Base-by-base conservation (phyloP, 2,888 invertebrate species). In the Harpagoxenus sublaevis region DNA sequence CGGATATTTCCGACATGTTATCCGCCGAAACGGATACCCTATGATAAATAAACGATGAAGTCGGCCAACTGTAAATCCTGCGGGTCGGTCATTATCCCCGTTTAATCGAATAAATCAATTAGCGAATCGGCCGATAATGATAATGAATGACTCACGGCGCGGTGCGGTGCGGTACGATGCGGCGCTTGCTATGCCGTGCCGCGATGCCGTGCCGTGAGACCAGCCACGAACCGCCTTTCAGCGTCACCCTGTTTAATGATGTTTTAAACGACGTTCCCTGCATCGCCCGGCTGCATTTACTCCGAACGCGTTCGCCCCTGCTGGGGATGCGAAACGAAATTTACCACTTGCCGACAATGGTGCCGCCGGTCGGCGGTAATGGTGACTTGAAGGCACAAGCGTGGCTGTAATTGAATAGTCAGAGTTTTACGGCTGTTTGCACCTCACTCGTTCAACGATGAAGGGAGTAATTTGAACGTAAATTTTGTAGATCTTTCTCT, bases 61-160 rank as follows among this genome's bases (percentile, higher is more conserved):
- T 86, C 89, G 87, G 42, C 86, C 85, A 74, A 86, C 89, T 87
- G 88, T 88, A 88, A 89, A 91, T 89, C 86, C 86, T 86, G 86
- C 85, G 84, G 88, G 84, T 87, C 90, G 90, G 87, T 91, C 89
- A 91, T 91, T 92, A 92, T 92, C 90, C 90, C 84, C 88, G 90
- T 92, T 91, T 90, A 92, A 92, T 92, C 92, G 92, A 91, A 93
- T 93, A 92, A 93, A 94, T 93, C 93, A 93, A 94, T 94, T 94
- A 94, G 85, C 86, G 92, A 87, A 90, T 92, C 88, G 88, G 60
- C 78, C 83, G 91, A 90, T 93, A 92, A 92, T 89, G 89, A 90
- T 92, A 92, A 90, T 89, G 89, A 91, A 90, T 89, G 86, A 88
- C 84, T 88, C 81, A 65, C 65, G 71, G 39, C 60, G 28, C 45